Evolutionary conservation across 1,140 invertebrate species (phyloP).

Genomic region (Drosophila bipectinata): DNA sequence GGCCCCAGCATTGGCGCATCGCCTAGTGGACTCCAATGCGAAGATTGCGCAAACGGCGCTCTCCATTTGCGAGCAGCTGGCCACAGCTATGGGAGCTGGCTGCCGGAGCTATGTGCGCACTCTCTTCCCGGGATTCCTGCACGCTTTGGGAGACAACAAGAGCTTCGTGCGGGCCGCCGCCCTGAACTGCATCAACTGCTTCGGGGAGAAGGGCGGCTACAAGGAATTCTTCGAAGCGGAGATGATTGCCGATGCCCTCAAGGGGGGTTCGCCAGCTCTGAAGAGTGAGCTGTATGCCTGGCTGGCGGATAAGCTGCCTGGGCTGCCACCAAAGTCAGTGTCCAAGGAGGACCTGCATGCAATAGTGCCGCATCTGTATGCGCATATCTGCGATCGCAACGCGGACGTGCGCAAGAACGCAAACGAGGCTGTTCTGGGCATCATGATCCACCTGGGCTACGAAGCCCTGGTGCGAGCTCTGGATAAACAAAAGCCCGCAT

Average conservation of each 20-base stretch:
- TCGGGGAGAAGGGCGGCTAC: constrained; percentile 91
- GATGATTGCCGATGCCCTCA: constrained; percentile 94
- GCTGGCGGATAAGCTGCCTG: constrained; percentile 92
- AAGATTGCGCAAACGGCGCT: constrained; percentile 94
- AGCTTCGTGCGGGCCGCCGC: constrained; percentile 91
- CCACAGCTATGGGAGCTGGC: constrained; percentile 91
- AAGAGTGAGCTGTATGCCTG: constrained; percentile 93
- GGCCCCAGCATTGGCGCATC: constrained; percentile 89
- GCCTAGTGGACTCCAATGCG: constrained; percentile 95
- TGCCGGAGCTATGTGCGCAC: constrained; percentile 91
- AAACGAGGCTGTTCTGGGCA: constrained; percentile 93
- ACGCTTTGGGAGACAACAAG: constrained; percentile 89
- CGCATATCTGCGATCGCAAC: constrained; percentile 95
- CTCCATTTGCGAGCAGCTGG: constrained; percentile 91
- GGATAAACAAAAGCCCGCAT: constrained; percentile 94
- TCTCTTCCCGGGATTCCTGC: constrained; percentile 93
- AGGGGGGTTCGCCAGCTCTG: constrained; percentile 92
- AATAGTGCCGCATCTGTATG: constrained; percentile 92
- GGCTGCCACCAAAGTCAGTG: constrained; percentile 88
- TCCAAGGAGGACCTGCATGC: constrained; percentile 91
- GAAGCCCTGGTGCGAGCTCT: constrained; percentile 91
- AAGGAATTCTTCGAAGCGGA: constrained; percentile 93
- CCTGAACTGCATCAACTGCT: constrained; percentile 92
- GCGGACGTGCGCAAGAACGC: constrained; percentile 95
- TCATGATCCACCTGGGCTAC: constrained; percentile 97